These are phyloP conservation scores for Microctenopoma stevenorrisi DNA, from an alignment of 2,797 vertebrate genomes.

Conservation along the genomic window DNA sequence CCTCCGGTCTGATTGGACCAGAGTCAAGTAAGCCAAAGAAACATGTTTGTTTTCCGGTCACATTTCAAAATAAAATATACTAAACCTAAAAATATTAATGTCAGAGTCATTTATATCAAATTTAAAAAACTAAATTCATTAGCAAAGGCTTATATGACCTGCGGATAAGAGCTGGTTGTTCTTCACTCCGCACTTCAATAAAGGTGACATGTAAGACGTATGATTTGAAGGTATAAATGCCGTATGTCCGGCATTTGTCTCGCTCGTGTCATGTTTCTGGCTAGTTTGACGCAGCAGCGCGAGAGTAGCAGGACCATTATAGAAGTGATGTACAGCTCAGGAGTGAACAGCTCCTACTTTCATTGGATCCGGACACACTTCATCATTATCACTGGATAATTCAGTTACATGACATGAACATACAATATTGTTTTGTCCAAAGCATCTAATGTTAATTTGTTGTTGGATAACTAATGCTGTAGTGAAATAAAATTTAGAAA, in stretches of 20 bases:
- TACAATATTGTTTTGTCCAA: too few species aligned
- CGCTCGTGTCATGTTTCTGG: not conserved
- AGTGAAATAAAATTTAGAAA: not conserved
- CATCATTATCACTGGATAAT: slow-evolving; percentile 30
- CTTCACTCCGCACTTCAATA: rapidly evolving
- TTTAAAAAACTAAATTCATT: rapidly evolving
- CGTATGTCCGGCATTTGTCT: slow-evolving; percentile 11
- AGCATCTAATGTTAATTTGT: too few species aligned
- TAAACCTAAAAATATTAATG: rapidly evolving
- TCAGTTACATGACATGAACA: not conserved
- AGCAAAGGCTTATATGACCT: rapidly evolving
- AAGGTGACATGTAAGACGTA: not conserved
- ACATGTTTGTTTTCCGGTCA: slow-evolving; percentile 12
- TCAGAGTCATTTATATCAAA: rapidly evolving
- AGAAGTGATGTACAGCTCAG: slow-evolving; percentile 13
- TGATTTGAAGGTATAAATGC: not conserved
- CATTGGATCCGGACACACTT: slow-evolving; percentile 27
- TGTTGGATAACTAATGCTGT: not conserved
- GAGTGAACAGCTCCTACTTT: not conserved
- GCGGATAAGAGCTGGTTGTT: rapidly evolving
- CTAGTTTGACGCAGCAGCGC: not conserved
- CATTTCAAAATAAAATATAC: slow-evolving; percentile 43
- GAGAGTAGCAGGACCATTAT: not conserved
- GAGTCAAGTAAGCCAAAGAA: not conserved
- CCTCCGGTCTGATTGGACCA: slow-evolving; percentile 36